A percentile compares a stretch with the other conserved stretches of the same genome.
Evolutionary conservation across 2,113 vertebrate genomes (phyloP).

Genomic region (human (Homo sapiens)): GRCh38 chr5:153053001-153053500

Average conservation of each 20-base stretch:
- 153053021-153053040: not conserved
- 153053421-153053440: not conserved
- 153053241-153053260: not conserved
- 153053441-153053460: not conserved
- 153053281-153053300: not conserved
- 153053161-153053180: not conserved
- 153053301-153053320: not conserved
- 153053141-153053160: not conserved
- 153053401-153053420: not conserved
- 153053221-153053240: not conserved
- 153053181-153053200: not conserved
- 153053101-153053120: not conserved
- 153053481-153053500: not conserved
- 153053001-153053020: not conserved
- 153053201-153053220: too few species aligned
- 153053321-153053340: not conserved
- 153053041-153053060: not conserved
- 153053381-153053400: not conserved
- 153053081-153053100: not conserved
- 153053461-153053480: not conserved
- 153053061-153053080: not conserved
- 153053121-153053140: not conserved
- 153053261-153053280: not conserved
- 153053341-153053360: not conserved
- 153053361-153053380: not conserved